Percentiles rank a stretch among this genome's conserved stretches.
These are phyloP conservation scores for Periparus ater DNA, from an alignment of 2,797 vertebrate species.

Conservation along the genomic window DNA sequence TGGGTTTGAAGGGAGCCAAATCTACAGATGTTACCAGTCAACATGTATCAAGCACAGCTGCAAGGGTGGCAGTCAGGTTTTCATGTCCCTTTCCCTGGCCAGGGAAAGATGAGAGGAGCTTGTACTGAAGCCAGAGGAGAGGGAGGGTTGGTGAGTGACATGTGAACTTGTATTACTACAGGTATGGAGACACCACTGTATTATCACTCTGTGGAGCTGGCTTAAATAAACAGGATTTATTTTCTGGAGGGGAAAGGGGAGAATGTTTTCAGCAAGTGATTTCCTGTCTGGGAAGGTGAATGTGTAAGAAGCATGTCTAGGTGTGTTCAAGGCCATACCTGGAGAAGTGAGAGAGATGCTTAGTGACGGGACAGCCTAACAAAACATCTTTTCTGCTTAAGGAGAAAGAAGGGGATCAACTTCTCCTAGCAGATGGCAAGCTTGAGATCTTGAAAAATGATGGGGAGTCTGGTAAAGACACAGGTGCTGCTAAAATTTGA, in stretches of 20 bases:
- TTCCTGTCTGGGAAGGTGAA: not conserved
- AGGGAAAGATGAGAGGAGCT: not conserved
- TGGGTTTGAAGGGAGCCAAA: not conserved
- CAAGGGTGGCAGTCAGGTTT: not conserved
- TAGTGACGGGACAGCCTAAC: not conserved
- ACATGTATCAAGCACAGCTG: not conserved
- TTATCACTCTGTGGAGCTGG: not conserved
- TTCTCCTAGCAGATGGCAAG: not conserved
- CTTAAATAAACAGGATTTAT: not conserved
- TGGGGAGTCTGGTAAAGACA: not conserved
- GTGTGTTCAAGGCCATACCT: not conserved
- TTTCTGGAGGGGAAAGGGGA: not conserved
- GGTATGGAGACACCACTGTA: not conserved
- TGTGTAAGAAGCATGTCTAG: not conserved
- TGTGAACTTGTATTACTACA: not conserved
- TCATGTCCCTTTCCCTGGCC: not conserved
- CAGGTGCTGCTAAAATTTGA: not conserved
- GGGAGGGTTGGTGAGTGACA: not conserved
- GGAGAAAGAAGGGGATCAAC: not conserved
- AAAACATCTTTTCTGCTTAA: not conserved
- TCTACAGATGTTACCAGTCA: not conserved
- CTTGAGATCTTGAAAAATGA: not conserved
- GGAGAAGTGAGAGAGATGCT: not conserved
- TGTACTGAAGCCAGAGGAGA: not conserved
- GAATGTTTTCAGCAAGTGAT: not conserved